phyloP scores from a whole-genome alignment of 2,113 vertebrate species.

The Larimichthys polyactis region DNA sequence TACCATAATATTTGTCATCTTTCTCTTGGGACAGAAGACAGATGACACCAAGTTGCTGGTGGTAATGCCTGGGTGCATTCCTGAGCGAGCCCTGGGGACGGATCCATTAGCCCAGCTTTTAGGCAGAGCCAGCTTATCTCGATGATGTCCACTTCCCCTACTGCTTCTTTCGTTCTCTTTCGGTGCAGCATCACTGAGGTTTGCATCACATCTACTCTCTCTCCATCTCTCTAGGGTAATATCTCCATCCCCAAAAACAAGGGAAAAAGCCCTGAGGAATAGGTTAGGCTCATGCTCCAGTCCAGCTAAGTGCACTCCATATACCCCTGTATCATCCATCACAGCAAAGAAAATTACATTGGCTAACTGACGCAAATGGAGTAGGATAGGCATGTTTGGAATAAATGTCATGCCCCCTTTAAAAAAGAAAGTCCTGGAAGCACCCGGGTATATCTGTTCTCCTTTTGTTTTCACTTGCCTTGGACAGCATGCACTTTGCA shows the following conservation, averaged over 20 bases:
- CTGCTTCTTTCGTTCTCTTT: conserved; percentile 14
- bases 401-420: conserved; percentile 32
- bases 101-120: conserved; percentile 64
- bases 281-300: conserved; percentile 14
- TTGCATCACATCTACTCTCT: conserved; percentile 2
- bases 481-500: conserved; percentile 17
- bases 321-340: conserved; percentile 37
- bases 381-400: not conserved
- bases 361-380: conserved; percentile 49
- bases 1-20: conserved; percentile 51
- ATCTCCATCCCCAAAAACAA: conserved; percentile 5
- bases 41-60: conserved; percentile 61
- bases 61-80: conserved; percentile 63
- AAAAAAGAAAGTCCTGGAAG: not conserved
- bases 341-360: conserved; percentile 35
- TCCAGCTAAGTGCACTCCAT: conserved; percentile 18
- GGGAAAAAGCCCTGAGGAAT: conserved; percentile 7
- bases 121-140: conserved; percentile 37
- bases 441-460: conserved; percentile 18
- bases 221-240: conserved; percentile 32
- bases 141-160: conserved; percentile 40
- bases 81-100: conserved; percentile 59
- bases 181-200: conserved; percentile 11
- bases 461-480: conserved; percentile 47
- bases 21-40: conserved; percentile 66